Conservation (phyloP, 2,797 vertebrate genomes). For the Rhinatrema bivittatum region DNA sequence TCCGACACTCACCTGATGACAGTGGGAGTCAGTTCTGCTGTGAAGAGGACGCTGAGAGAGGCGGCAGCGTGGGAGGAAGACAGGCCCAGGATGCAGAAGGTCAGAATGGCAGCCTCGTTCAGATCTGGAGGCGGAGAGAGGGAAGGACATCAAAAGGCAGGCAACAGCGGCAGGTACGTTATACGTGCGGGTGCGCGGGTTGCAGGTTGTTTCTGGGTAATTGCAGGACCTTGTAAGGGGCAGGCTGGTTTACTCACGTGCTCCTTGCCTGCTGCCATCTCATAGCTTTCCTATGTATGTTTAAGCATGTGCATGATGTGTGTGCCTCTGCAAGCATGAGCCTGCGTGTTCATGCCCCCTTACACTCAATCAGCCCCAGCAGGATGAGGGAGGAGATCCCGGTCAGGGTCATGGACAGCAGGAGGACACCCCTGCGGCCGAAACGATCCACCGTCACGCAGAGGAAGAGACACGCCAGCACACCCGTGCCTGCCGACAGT, state of each 20-base stretch:
- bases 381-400: constrained; percentile 78
- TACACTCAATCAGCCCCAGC: constrained; percentile 80
- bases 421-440: constrained; percentile 79
- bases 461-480: constrained; percentile 72
- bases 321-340: too few species aligned
- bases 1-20: constrained; percentile 64
- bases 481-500: constrained; percentile 72
- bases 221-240: too few species aligned
- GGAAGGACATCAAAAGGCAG: too few species aligned
- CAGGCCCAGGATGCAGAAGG: constrained; percentile 78
- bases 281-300: too few species aligned
- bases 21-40: constrained; percentile 78
- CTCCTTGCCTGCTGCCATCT: too few species aligned
- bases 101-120: constrained; percentile 68
- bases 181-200: too few species aligned
- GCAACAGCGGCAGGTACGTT: too few species aligned
- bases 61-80: constrained; percentile 79
- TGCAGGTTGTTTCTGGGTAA: too few species aligned
- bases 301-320: too few species aligned
- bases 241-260: too few species aligned
- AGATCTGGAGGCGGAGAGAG: constrained; percentile 71
- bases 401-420: constrained; percentile 76
- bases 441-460: constrained; percentile 74
- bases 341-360: too few species aligned
- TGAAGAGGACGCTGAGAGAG: constrained; percentile 76